These are phyloP conservation scores for Matsumurasca onukii DNA, from an alignment of 1,140 invertebrate species.

Conservation along the genomic window DNA sequence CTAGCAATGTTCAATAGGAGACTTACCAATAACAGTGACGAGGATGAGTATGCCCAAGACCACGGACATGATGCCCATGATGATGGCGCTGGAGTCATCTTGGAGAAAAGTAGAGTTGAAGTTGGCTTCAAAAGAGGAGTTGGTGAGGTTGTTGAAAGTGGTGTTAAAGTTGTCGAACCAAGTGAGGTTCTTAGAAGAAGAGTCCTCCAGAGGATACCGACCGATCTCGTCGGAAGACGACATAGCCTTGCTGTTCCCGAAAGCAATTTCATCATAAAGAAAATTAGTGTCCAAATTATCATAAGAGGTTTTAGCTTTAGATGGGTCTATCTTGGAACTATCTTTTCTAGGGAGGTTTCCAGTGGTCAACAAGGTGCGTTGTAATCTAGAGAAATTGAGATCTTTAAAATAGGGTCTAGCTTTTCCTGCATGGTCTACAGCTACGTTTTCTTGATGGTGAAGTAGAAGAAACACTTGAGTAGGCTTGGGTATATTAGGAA, in stretches of 20 bases:
- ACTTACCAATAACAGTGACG: slow-evolving; percentile 43
- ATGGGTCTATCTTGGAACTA: background rate
- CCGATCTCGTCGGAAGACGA: background rate
- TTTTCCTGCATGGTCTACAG: background rate
- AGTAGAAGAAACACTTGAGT: background rate
- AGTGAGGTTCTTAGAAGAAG: slow-evolving; percentile 5
- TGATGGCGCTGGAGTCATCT: slow-evolving; percentile 31
- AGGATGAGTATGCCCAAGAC: slow-evolving; percentile 42
- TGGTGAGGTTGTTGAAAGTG: background rate
- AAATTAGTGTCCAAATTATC: slow-evolving; percentile 8
- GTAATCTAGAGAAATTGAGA: background rate
- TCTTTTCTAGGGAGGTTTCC: background rate
- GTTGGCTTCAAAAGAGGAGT: slow-evolving; percentile 2
- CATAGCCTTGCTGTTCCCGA: slow-evolving; percentile 4
- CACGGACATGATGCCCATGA: slow-evolving; percentile 40
- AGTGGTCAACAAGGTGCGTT: background rate
- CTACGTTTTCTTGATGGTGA: background rate
- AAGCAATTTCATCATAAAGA: slow-evolving; percentile 18
- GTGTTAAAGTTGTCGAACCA: background rate
- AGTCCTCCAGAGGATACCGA: background rate
- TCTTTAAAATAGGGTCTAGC: background rate
- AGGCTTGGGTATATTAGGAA: background rate
- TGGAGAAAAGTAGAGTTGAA: background rate
- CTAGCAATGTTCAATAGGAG: too few species aligned
- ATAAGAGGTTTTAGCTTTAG: background rate